Conservation (phyloP, 2,888 invertebrate species). For the Gisinianus flammeolus region DNA sequence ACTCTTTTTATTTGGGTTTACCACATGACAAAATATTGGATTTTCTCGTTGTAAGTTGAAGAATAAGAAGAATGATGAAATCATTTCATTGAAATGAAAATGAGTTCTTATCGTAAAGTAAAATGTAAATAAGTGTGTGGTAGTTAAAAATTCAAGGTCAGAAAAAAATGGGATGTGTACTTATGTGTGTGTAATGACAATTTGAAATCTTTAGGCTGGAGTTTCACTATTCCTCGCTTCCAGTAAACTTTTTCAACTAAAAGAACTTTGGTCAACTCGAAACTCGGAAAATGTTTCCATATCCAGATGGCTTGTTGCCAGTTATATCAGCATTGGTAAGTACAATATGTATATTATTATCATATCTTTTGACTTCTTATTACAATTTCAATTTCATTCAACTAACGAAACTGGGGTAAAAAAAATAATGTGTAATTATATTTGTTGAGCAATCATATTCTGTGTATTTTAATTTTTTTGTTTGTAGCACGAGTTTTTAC, state of each 20-base stretch:
- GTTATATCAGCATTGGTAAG: slow-evolving; percentile 80
- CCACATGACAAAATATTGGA: slow-evolving; percentile 34
- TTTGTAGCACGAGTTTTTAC: slow-evolving; percentile 29
- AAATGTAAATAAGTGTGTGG: neutral
- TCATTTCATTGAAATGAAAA: neutral
- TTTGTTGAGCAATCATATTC: neutral
- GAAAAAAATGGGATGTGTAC: neutral
- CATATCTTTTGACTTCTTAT: neutral
- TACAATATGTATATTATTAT: slow-evolving; percentile 54
- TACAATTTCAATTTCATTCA: neutral
- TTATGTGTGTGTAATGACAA: neutral
- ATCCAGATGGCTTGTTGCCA: slow-evolving; percentile 81
- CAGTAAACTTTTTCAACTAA: slow-evolving; percentile 74
- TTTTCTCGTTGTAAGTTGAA: slow-evolving; percentile 24
- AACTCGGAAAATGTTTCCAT: slow-evolving; percentile 80
- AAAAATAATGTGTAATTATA: neutral
- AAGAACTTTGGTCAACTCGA: slow-evolving; percentile 72
- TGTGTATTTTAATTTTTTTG: neutral
- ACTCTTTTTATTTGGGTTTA: slow-evolving; percentile 32
- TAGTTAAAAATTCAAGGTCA: no score
- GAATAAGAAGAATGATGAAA: neutral
- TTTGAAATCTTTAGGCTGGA: slow-evolving; percentile 1
- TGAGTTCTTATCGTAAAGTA: neutral
- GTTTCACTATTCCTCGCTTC: slow-evolving; percentile 28
- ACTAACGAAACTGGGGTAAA: neutral